phyloP scores from a whole-genome alignment of 2,113 vertebrate species.

The Sinosuthora webbiana region DNA sequence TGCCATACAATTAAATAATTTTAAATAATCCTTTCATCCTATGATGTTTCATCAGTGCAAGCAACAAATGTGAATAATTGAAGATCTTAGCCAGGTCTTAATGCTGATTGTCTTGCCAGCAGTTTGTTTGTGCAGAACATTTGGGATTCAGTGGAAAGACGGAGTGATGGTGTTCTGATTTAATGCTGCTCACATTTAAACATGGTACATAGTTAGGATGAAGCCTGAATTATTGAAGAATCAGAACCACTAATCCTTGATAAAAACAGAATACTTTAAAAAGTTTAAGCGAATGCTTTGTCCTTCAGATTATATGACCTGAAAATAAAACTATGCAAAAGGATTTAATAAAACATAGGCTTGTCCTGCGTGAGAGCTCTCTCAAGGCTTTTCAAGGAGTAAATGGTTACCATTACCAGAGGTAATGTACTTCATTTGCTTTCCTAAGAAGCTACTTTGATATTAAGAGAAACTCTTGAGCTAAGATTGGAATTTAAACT shows the following conservation, averaged over 20 bases:
- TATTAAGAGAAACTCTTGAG: constrained; percentile 36
- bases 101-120: not conserved
- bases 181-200: constrained; percentile 28
- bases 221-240: constrained; percentile 48
- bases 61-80: not conserved
- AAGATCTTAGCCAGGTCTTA: not conserved
- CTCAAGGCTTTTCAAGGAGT: constrained; percentile 57
- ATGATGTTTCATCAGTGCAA: not conserved
- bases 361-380: not conserved
- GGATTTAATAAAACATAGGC: constrained; percentile 64
- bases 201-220: not conserved
- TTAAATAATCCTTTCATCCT: not conserved
- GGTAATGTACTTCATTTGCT: constrained; percentile 64
- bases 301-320: constrained; percentile 61
- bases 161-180: not conserved
- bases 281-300: constrained; percentile 28
- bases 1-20: not conserved
- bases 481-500: constrained; percentile 26
- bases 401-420: constrained; percentile 60
- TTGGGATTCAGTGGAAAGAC: not conserved
- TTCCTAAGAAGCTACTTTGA: constrained; percentile 37
- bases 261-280: constrained; percentile 15
- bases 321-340: constrained; percentile 51
- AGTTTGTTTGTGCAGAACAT: not conserved
- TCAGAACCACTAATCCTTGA: constrained; percentile 14